A percentile compares a stretch with the other conserved stretches of the same genome.
phyloP scores from a whole-genome alignment of 35 echinoderm and acorn worm genomes.

The Acanthaster planci region DNA sequence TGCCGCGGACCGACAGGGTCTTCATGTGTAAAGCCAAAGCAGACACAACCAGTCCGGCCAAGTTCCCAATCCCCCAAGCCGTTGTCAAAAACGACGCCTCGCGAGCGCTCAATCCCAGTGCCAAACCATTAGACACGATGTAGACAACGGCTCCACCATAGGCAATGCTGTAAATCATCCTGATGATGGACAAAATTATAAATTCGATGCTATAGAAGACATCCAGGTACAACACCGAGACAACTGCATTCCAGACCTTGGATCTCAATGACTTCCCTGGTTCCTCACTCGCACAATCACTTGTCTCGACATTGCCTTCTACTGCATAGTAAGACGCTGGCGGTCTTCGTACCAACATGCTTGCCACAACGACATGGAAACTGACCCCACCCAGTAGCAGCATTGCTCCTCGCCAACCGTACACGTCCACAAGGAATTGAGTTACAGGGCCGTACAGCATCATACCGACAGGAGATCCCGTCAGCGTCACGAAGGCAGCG shows the following conservation, averaged over 20 bases:
- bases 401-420: slow-evolving; percentile 54
- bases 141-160: background rate
- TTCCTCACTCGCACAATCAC: no score
- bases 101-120: background rate
- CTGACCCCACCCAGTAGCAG: slow-evolving; percentile 31
- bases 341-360: background rate
- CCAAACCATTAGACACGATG: background rate
- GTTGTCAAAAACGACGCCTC: background rate
- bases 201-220: background rate
- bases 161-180: background rate
- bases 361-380: slow-evolving; percentile 28
- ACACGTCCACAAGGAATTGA: background rate
- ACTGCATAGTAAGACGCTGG: no score
- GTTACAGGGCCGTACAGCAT: slow-evolving; percentile 36
- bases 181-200: background rate
- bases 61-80: slow-evolving; percentile 8
- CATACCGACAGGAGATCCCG: slow-evolving; percentile 26
- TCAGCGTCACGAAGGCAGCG: slow-evolving; percentile 9
- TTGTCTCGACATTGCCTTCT: no score
- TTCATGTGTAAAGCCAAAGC: background rate
- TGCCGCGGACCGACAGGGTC: background rate
- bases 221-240: background rate
- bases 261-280: no score
- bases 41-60: background rate
- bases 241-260: no score